Percentiles rank a stretch among this genome's conserved stretches.
These are phyloP conservation scores for Ibidorhyncha struthersii DNA, from an alignment of 2,113 vertebrate genomes.

Conservation along the genomic window DNA sequence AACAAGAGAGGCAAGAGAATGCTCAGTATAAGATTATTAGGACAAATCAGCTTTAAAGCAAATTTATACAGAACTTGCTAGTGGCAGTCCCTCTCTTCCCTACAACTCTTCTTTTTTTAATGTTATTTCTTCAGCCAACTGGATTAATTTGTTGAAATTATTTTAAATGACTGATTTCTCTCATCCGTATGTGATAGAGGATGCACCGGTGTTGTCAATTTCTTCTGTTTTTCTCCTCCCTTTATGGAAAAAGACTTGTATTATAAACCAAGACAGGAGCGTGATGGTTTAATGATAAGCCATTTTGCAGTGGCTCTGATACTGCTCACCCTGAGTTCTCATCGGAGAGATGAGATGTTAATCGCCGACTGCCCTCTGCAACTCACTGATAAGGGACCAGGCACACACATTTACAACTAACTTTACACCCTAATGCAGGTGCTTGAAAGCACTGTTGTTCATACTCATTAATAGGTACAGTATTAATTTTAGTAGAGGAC, in stretches of 20 bases:
- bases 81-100: background rate
- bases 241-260: background rate
- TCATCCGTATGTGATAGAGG: background rate
- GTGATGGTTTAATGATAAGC: background rate
- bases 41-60: background rate
- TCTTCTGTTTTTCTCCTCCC: background rate
- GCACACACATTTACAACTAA: background rate
- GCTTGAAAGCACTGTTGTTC: background rate
- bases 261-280: background rate
- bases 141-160: background rate
- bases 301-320: background rate
- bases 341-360: background rate
- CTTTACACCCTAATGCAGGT: background rate
- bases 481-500: background rate
- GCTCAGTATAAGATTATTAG: background rate
- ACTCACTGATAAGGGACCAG: conserved; percentile 9
- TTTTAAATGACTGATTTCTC: background rate
- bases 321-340: background rate
- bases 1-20: background rate
- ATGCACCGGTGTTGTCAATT: background rate
- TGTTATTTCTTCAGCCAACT: background rate
- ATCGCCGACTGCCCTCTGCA: background rate
- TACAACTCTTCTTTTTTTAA: background rate
- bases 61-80: background rate
- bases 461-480: background rate